These are phyloP conservation scores for Aphrocallistes beatrix DNA, from an alignment of 37 sponge, comb jelly and placozoan species.

Conservation along the genomic window DNA sequence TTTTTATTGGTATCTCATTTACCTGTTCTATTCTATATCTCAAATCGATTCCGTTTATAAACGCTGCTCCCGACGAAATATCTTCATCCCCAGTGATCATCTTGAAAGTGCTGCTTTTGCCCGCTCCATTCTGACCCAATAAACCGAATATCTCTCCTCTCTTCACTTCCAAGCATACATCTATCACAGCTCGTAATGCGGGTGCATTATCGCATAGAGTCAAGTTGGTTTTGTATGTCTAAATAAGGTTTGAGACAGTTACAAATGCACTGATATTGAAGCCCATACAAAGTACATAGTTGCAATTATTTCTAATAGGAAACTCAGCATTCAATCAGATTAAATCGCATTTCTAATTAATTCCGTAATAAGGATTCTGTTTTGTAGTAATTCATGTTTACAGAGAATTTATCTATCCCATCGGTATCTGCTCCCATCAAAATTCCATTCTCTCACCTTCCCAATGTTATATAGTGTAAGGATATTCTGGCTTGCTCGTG, in stretches of 20 bases:
- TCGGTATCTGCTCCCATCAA: too few species aligned
- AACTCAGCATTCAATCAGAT: too few species aligned
- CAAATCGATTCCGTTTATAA: constrained; percentile 75
- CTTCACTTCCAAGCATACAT: constrained; percentile 51
- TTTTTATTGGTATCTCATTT: too few species aligned
- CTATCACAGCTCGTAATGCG: constrained; percentile 32
- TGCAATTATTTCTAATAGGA: too few species aligned
- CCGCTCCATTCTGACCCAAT: constrained; percentile 85
- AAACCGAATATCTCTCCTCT: constrained; percentile 83
- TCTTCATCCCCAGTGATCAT: constrained; percentile 87
- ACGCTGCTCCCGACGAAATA: constrained; percentile 53
- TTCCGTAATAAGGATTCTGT: too few species aligned
- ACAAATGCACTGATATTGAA: too few species aligned
- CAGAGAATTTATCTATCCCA: too few species aligned
- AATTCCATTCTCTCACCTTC: too few species aligned
- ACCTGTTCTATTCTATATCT: constrained; percentile 23
- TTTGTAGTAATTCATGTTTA: too few species aligned
- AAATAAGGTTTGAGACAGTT: neutral
- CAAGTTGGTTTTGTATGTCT: neutral
- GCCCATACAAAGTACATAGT: too few species aligned
- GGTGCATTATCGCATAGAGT: neutral
- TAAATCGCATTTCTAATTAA: too few species aligned
- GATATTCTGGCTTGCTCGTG: neutral
- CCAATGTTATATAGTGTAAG: constrained; percentile 8
- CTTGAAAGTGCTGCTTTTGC: constrained; percentile 87